Evolutionary conservation across 2,113 vertebrate species (phyloP), one percentile per base, ranked within the genome.

Genomic region (Nesogale talazaci): DNA sequence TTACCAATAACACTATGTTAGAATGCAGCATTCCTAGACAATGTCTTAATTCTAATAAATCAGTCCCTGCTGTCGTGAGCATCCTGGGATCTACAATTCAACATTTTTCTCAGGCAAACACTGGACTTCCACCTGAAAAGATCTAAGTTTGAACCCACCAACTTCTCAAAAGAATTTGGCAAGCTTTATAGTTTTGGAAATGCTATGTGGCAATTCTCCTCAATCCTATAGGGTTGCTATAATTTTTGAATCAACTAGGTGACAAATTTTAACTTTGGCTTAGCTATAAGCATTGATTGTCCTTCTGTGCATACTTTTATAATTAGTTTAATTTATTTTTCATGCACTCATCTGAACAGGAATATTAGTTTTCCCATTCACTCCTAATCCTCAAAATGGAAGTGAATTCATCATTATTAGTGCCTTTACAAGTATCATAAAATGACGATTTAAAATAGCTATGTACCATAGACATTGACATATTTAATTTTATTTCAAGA

Each of bases 351-450:
- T 94, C 52, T 36, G 23, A 86, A 65, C 7, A 46, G 6, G 29
- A 86, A 92, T 25, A n/a, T 81, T 84, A 85, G 25, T 81, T 85
- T 95, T 86, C 85, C 9, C 22, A 83, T 34, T 1, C 9, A 86
- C 29, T 93, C 86, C 29, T 83, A 65, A 67, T 84, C 69, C 92
- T 88, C 52, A 94, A 82, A 40, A 20, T 90, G 17, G 12, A 87
- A 84, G 46, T 40, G 36, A 78, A 81, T 70, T n/a, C 59, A 25
- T 70, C 78, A 87, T 81, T 61, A 61, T 40, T 77, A 38, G 10
- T 78, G 0, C 8, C 93, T 78, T 81, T n/a, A 78, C 10, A 78
- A 81, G 12, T 90, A 27, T 59, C 76, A 80, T n/a, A 94, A 19
- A 9, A 75, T 7, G 36, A 80, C 46, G 83, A 22, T 57, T 22